Base-by-base conservation (phyloP, 2,113 vertebrate genomes). In the Alosa alosa region DNA sequence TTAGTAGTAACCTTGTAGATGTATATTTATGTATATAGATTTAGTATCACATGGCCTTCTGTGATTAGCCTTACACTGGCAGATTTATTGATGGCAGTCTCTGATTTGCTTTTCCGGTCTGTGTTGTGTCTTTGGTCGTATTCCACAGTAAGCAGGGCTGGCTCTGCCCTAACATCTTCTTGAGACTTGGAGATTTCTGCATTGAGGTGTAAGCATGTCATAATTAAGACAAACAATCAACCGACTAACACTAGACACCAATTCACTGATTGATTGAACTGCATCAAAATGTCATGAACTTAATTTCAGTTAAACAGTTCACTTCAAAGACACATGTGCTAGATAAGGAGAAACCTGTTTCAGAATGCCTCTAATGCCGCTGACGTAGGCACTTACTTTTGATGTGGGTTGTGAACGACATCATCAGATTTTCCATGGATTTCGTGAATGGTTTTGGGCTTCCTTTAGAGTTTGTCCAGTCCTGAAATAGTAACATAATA, bases 111-210 rank as follows among this genome's bases (percentile, higher is more conserved):
- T 89, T 97, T 96, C 20, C 95, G 94, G 84, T 94, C 93, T 68
- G 83, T 92, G 2, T 84, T 88, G 41, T 13, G 85, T 0, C 82
- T 86, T 41, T 82, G 89, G 39, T 88, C 81, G 84, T 88, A 89
- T 49, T 92, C 87, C 0, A 94, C 92, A 6, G 92, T 94, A 17
- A 95, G 95, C 49, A 94, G 92, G 10, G 36, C n/a, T 82, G 88
- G 94, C 84, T 96, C 95, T 45, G 88, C 93, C 25, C 90, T 90
- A 93, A 99, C 90, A 22, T 99, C 97, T 45, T 95, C 96, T 90
- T 98, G 97, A 87, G 98, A 98, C 57, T 94, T 96, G 3, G 97
- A 99, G 82, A 97, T 94, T 87, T 97, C 98, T 99, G 90, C 88
- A 90, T 84, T 0, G 5, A 89, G 17, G 84, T 36, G 31, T 13